Percentiles rank a stretch among this genome's conserved stretches.
These are phyloP conservation scores for Drosophila kambysellisi DNA, from an alignment of 2,888 invertebrate species.

Conservation along the genomic window DNA sequence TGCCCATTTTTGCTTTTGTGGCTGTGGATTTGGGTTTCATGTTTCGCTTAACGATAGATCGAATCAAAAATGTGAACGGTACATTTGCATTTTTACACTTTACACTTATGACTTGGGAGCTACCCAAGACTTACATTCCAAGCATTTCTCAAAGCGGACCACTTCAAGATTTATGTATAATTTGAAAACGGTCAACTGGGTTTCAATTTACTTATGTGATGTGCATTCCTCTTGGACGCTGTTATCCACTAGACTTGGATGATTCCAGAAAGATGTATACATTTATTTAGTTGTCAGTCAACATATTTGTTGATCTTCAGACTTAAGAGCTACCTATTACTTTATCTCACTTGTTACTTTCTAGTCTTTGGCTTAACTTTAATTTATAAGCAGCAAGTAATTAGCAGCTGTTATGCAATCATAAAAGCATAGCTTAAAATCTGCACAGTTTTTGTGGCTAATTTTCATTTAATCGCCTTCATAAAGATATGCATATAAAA, in stretches of 20 bases:
- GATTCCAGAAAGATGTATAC: neutral
- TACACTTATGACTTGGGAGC: conserved; percentile 48
- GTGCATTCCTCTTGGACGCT: neutral
- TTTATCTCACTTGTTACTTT: neutral
- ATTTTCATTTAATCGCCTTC: neutral
- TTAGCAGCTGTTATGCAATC: neutral
- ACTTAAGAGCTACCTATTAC: neutral
- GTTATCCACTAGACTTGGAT: neutral
- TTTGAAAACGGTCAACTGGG: conserved; percentile 10
- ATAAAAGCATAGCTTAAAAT: neutral
- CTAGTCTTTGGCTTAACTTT: neutral
- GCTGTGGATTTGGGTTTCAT: conserved; percentile 37
- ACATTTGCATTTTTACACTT: conserved; percentile 61
- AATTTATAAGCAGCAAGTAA: neutral
- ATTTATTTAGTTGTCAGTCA: neutral
- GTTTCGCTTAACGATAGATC: conserved; percentile 48
- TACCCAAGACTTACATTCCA: conserved; percentile 3
- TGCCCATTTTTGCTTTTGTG: conserved; percentile 35
- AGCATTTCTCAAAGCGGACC: conserved; percentile 33
- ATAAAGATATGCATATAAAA: neutral
- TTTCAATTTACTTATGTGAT: neutral
- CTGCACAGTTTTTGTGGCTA: neutral
- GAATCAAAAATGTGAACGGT: conserved; percentile 39
- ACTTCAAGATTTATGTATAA: conserved; percentile 59
- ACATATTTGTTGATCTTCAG: neutral